Base-by-base conservation (phyloP, 2,797 vertebrate genomes). In the Antrozous pallidus region DNA sequence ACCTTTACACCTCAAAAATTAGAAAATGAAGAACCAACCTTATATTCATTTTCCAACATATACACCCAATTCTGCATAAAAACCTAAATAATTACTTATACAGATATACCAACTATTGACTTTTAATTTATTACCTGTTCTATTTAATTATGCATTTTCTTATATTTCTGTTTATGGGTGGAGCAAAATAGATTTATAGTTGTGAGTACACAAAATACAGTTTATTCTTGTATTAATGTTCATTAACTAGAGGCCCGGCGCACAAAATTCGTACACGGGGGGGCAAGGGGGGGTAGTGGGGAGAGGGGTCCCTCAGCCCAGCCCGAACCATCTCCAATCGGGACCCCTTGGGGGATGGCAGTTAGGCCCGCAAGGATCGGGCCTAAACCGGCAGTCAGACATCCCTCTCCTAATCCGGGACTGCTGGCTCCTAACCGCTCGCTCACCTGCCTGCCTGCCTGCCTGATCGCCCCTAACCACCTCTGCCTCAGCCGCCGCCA, bases 21-120 rank as follows among this genome's bases (percentile, higher is more conserved):
- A 65, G 65, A 80, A 87, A 87, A 80, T 71, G 65, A 80, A 73
- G 54, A 71, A 73, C 42, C 49, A 54, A 54, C 36, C 36, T 36
- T 73, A 8, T 33, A 74, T 61, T 47, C 31, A 61, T 74, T 94
- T 91, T 69, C 63, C 42, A 88, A 38, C 28, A 31, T 33, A 73
- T 5, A 84, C 10, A 91, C 24, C 33, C 18, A 71, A 22, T 36
- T 80, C 36, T 9, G 13, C 8, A 47, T 65, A 78, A 61, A 93
- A 94, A 80, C 58, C 31, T 84, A 79, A 91, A 49, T 65, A 88
- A 87, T 56, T 40, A 91, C 54, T 74, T 79, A 47, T 13, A 28
- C 58, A 49, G 36, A 71, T 69, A 83, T 75, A 28, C 13, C 16
- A 94, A 67, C 65, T 83, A 36, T 3, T 67, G 28, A 90, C n/a